phyloP scores from a whole-genome alignment of 1,140 invertebrate genomes.

The Trypoxylus dichotomus region DNA sequence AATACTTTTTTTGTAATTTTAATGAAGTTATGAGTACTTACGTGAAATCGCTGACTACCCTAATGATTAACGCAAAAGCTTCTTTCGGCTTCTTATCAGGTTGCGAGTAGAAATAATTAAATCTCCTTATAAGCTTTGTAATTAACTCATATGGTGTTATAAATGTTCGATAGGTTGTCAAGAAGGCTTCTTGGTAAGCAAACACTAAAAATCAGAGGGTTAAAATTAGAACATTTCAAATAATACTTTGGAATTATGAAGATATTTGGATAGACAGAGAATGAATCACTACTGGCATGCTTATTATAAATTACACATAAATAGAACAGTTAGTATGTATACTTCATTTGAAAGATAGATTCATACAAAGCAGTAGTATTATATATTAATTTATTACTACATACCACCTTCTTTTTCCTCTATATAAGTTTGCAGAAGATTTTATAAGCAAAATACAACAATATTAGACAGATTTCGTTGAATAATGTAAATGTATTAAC shows the following conservation, averaged over 20 bases:
- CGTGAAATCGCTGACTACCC: constrained; percentile 93
- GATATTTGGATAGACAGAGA: too few species aligned
- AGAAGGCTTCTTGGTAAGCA: constrained; percentile 94
- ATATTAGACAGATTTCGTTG: neutral
- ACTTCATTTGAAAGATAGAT: neutral
- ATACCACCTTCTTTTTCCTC: constrained; percentile 41
- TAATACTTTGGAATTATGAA: too few species aligned
- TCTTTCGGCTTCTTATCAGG: constrained; percentile 77
- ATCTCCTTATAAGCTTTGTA: constrained; percentile 83
- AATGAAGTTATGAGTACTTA: constrained; percentile 59
- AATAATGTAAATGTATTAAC: too few species aligned
- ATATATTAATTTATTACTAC: constrained; percentile 12
- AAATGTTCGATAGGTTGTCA: constrained; percentile 96
- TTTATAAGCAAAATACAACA: neutral
- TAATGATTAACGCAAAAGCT: constrained; percentile 85
- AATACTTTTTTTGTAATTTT: constrained; percentile 14
- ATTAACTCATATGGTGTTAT: constrained; percentile 86
- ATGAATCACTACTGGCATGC: too few species aligned
- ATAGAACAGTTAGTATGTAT: neutral
- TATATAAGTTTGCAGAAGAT: neutral
- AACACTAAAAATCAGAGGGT: constrained; percentile 67
- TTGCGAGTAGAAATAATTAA: constrained; percentile 80
- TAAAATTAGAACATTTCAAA: neutral
- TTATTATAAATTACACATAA: too few species aligned
- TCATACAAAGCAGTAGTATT: neutral